Conservation (phyloP, 2,113 vertebrate species). For the Oncorhynchus kisutch region DNA sequence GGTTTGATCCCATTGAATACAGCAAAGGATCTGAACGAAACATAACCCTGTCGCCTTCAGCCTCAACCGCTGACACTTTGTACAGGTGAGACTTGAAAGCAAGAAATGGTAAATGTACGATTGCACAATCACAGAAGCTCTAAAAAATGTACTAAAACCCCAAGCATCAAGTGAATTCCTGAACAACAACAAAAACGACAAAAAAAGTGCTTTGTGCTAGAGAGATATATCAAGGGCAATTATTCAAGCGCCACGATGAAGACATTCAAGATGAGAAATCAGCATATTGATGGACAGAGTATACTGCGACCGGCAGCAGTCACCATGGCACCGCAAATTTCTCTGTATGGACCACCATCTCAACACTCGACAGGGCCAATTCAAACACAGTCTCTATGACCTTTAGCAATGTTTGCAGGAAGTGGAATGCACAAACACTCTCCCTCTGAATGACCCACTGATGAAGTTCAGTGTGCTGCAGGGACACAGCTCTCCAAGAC, state of each 20-base stretch:
- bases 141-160: not conserved
- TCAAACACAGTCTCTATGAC: conserved; percentile 64
- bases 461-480: conserved; percentile 47
- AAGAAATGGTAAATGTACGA: not conserved
- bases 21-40: not conserved
- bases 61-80: not conserved
- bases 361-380: conserved; percentile 57
- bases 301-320: conserved; percentile 47
- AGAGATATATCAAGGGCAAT: not conserved
- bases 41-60: not conserved
- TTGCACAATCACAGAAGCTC: not conserved
- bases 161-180: not conserved
- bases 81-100: not conserved
- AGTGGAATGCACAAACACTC: conserved; percentile 72
- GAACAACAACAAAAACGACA: not conserved
- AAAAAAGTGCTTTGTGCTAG: not conserved
- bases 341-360: conserved; percentile 56
- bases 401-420: conserved; percentile 58
- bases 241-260: not conserved
- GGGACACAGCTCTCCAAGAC: conserved; percentile 43
- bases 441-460: conserved; percentile 49
- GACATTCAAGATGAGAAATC: conserved; percentile 7
- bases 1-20: not conserved
- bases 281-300: conserved; percentile 32
- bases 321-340: conserved; percentile 61